These are phyloP conservation scores for Ametastegia equiseti DNA, from an alignment of 2,888 invertebrate genomes.

Conservation along the genomic window DNA sequence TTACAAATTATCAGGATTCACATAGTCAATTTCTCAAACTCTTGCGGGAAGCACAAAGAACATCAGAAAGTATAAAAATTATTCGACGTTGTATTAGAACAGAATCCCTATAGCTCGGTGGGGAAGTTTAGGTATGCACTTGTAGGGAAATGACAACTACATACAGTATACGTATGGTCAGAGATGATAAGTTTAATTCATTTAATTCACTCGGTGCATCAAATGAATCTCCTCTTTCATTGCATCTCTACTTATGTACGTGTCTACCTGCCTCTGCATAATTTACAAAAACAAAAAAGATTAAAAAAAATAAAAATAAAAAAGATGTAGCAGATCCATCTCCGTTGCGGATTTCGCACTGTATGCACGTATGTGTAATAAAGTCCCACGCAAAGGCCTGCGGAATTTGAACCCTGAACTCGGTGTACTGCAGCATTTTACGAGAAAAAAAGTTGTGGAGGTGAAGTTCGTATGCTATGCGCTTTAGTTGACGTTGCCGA, in stretches of 20 bases:
- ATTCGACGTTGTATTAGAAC: no score
- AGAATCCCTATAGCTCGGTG: no score
- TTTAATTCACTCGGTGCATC: not conserved
- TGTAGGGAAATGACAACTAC: no score
- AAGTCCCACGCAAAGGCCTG: conserved; percentile 53
- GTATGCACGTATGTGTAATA: conserved; percentile 52
- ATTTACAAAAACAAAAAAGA: not conserved
- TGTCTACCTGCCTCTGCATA: not conserved
- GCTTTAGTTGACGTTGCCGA: not conserved
- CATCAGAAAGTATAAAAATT: no score
- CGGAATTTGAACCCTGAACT: conserved; percentile 55
- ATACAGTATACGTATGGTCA: no score
- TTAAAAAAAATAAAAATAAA: not conserved
- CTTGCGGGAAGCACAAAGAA: no score
- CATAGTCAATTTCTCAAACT: no score
- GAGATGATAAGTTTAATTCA: no score
- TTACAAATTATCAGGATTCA: no score
- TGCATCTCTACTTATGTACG: not conserved
- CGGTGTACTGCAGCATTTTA: conserved; percentile 52
- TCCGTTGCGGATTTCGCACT: conserved; percentile 34
- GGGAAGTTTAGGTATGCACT: no score
- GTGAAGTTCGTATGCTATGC: not conserved
- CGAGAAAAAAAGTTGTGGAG: conserved; percentile 51
- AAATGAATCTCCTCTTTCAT: not conserved
- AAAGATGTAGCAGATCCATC: conserved; percentile 16